These are phyloP conservation scores for Caenorhabditis brenneri DNA, from an alignment of 1,140 invertebrate genomes.

Conservation along the genomic window DNA sequence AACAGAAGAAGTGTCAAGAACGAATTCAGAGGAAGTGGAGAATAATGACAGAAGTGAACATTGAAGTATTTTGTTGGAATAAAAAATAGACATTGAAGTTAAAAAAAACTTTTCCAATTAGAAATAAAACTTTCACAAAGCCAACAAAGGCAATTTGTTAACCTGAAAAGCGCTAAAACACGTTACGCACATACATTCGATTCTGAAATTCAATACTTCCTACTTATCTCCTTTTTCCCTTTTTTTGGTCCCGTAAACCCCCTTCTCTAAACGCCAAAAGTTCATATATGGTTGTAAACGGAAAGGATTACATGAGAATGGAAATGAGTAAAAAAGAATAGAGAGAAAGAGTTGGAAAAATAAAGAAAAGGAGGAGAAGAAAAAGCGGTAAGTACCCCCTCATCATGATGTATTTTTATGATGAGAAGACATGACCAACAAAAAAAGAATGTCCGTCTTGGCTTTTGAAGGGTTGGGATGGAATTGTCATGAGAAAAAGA, in stretches of 20 bases:
- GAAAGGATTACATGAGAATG: constrained; percentile 38
- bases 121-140: no score
- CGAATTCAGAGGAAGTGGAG: no score
- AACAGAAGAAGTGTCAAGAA: no score
- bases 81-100: no score
- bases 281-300: constrained; percentile 26
- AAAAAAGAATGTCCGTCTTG: background rate
- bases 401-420: constrained; percentile 39
- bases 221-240: no score
- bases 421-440: constrained; percentile 23
- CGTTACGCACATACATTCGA: background rate
- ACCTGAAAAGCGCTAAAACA: background rate
- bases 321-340: background rate
- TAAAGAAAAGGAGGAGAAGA: background rate
- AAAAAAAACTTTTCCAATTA: no score
- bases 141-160: background rate
- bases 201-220: constrained; percentile 25
- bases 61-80: no score
- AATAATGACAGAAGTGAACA: no score
- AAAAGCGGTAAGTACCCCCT: constrained; percentile 42
- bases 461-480: no score
- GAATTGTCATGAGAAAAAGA: background rate
- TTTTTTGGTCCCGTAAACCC: background rate
- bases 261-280: background rate
- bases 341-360: background rate